Percentiles rank a stretch among this genome's conserved stretches.
These are phyloP conservation scores for Heliocidaris erythrogramma DNA, from an alignment of 35 echinoderm and acorn worm genomes.

Conservation along the genomic window DNA sequence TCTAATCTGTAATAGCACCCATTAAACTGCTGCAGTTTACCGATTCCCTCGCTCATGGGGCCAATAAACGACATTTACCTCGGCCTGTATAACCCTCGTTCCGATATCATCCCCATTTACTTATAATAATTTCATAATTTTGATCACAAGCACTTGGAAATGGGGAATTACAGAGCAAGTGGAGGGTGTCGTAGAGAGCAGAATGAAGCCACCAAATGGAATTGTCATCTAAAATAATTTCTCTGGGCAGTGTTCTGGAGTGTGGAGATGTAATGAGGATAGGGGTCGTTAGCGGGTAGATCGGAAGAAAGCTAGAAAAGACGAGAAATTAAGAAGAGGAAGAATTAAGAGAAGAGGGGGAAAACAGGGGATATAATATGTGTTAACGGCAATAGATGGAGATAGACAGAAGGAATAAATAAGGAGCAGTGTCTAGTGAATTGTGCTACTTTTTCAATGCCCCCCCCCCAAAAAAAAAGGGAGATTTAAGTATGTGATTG, in stretches of 20 bases:
- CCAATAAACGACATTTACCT: conserved; percentile 17
- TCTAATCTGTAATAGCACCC: background rate
- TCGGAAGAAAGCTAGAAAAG: background rate
- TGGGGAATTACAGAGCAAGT: conserved; percentile 22
- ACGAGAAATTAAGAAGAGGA: background rate
- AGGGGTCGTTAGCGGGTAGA: conserved; percentile 22
- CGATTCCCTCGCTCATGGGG: background rate
- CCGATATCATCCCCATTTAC: conserved; percentile 1
- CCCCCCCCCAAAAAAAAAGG: too few species aligned
- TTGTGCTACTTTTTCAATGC: background rate
- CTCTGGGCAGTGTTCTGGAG: conserved; percentile 35
- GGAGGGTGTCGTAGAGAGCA: conserved; percentile 3
- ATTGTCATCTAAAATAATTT: conserved; percentile 55
- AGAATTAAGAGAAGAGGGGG: background rate
- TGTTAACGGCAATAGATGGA: too few species aligned
- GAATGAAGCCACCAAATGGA: conserved; percentile 25
- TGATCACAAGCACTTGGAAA: conserved; percentile 13
- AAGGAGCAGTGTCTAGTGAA: background rate
- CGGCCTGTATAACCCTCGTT: background rate
- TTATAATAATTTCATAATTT: conserved; percentile 20
- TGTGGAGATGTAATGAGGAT: conserved; percentile 45
- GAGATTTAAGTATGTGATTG: too few species aligned
- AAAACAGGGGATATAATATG: background rate
- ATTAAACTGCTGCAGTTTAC: background rate
- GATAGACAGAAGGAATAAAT: background rate